Evolutionary conservation across 1,140 invertebrate species (phyloP).

Genomic region (Heliconius eleuchia): DNA sequence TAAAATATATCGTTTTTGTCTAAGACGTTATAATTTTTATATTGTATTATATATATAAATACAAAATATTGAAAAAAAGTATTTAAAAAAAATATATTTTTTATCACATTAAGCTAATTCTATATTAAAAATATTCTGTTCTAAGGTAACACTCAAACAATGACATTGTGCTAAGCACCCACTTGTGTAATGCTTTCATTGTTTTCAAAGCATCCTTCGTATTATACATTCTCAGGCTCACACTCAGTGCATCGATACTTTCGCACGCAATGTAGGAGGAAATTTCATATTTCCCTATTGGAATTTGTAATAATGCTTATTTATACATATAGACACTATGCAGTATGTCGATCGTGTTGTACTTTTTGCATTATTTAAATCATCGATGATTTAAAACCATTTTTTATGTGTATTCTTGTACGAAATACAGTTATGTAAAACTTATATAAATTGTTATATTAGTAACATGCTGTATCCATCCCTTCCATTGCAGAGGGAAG

Average conservation of each 20-base stretch:
- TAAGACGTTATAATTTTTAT: too few species aligned
- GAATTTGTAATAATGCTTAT: not conserved
- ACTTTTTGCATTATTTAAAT: not conserved
- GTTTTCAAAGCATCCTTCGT: constrained; percentile 51
- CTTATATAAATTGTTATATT: too few species aligned
- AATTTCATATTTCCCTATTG: constrained; percentile 9
- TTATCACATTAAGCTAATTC: not conserved
- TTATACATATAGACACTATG: not conserved
- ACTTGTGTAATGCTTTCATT: constrained; percentile 48
- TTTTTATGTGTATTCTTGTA: not conserved
- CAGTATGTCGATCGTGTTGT: not conserved
- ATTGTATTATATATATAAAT: too few species aligned
- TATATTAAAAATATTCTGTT: not conserved
- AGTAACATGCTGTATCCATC: too few species aligned
- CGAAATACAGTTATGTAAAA: not conserved
- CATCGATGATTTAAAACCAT: not conserved
- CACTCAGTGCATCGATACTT: constrained; percentile 19
- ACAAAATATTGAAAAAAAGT: too few species aligned
- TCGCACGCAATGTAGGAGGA: constrained; percentile 1
- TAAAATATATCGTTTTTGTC: too few species aligned
- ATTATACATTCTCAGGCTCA: constrained; percentile 30
- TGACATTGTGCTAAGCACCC: constrained; percentile 32
- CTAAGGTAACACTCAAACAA: constrained; percentile 34
- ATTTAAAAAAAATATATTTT: too few species aligned
- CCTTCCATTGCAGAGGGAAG: too few species aligned